Evolutionary conservation across 2,888 invertebrate genomes (phyloP), one percentile per base, ranked within the genome.

Genomic region (Chalcis sispes): DNA sequence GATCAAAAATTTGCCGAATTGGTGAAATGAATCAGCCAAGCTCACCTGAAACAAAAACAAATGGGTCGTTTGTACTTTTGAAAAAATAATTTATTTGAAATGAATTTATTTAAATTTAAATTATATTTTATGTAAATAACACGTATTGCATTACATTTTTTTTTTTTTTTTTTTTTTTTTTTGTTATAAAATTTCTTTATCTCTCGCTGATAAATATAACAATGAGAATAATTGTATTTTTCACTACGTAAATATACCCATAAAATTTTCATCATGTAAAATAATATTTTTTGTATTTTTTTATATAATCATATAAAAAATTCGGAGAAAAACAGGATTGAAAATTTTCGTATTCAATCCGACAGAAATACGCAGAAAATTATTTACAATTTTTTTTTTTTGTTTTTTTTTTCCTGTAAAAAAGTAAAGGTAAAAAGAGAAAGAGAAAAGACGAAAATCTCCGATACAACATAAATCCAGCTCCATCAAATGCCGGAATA

Each of bases 401-500:
- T n/a, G n/a, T n/a, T n/a, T n/a, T n/a, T n/a, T n/a, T n/a, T n/a
- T n/a, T n/a, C n/a, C n/a, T n/a, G n/a, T n/a, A n/a, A n/a, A n/a
- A n/a, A n/a, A n/a, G n/a, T n/a, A n/a, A n/a, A 46, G 13, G 46
- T 2, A 46, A 46, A 50, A 50, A 50, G 4, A 23, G 20, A 50
- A 36, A 52, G 48, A 66, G 58, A 66, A 72, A 64, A 52, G 27
- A 10, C 15, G 13, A 18, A 59, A 42, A 61, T 1, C 10, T 20
- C 18, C 50, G 10, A 67, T 27, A 46, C 67, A 58, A 69, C 46
- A 61, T 36, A 36, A 4, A 50, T 50, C 46, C 62, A n/a, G 25
- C 42, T 54, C 54, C 62, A 62, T 64, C 62, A 46, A 73, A 73
- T 50, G 32, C 7, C n/a, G 54, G 25, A 64, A 56, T 50, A 70